Conservation (phyloP, 1,140 invertebrate genomes). For the Trichomalopsis sarcophagae region DNA sequence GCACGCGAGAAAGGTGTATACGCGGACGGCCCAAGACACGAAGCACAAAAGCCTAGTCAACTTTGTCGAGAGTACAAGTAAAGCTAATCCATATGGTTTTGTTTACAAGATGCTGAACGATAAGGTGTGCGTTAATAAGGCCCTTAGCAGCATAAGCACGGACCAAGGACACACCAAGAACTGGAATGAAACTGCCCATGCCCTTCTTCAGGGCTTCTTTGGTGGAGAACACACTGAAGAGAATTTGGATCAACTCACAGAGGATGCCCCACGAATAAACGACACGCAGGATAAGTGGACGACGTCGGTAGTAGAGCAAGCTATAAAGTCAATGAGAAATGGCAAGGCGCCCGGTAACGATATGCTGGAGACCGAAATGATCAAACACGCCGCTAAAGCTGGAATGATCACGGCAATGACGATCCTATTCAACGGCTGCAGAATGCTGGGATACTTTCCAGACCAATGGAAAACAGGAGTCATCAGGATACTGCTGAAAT, state of each 20-base stretch:
- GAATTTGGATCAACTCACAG: too few species aligned
- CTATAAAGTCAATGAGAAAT: neutral
- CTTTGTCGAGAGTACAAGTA: neutral
- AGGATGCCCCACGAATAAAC: too few species aligned
- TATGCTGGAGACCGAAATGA: too few species aligned
- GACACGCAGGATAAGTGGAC: neutral
- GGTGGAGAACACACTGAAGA: too few species aligned
- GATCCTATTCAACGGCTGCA: slow-evolving; percentile 49
- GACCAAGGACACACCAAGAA: neutral
- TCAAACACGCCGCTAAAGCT: too few species aligned
- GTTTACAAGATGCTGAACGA: slow-evolving; percentile 5
- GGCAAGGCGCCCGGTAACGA: neutral
- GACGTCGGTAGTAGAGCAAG: too few species aligned
- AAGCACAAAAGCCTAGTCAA: neutral
- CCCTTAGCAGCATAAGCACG: neutral
- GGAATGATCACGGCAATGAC: neutral
- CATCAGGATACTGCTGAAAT: slow-evolving; percentile 53
- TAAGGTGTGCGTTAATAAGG: neutral
- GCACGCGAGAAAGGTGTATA: too few species aligned
- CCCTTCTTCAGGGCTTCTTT: neutral
- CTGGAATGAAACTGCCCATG: neutral
- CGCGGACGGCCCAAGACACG: neutral
- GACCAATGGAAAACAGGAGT: slow-evolving; percentile 53
- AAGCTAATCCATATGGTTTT: neutral
- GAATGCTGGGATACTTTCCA: slow-evolving; percentile 47